Evolutionary conservation across 2,888 invertebrate species (phyloP), one percentile per base, ranked within the genome.

Genomic region (Drosophila demipolita): DNA sequence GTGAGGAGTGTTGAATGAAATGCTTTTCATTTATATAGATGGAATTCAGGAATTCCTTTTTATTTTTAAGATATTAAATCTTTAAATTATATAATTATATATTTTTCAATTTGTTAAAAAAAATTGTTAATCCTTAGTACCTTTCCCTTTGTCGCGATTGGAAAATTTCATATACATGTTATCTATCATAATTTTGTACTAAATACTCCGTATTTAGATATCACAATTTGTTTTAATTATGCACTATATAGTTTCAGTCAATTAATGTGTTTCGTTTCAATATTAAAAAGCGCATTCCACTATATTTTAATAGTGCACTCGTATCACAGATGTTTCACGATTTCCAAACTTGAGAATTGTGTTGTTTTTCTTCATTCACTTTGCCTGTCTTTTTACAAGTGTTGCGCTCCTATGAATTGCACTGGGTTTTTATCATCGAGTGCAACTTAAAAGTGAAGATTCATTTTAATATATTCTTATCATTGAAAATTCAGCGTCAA

Each of bases 401-500:
- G 73, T 64, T 64, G 42, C 32, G 9, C 36, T 58, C 17, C 17
- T 26, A 9, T 20, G 53, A 50, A 61, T 63, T 53, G 9, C 57
- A 9, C 35, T 26, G 35, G 15, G 45, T 17, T 71, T 75, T 54
- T 80, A 80, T 66, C 57, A 63, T n/a, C 32, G 32, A n/a, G 9
- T 49, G 57, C 26, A 33, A 26, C 48, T 48, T 26, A 62, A 50
- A 76, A 53, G 33, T 58, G 52, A 49, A 67, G 58, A 73, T 78
- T 78, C 62, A 78, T 62, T 48, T 60, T 26, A 53, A 42, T 62
- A 61, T 42, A 45, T 38, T 33, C 59, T 70, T 77, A 78, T 76
- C 78, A 49, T 29, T 60, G 63, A 53, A 79, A 75, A 64, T 50
- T 64, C n/a, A 55, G 64, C 33, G 29, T 53, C 57, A 58, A 73